Percentiles rank a stretch among this genome's conserved stretches.
Conservation (phyloP, 2,797 vertebrate species). For the Sphenopsis melanotis region DNA sequence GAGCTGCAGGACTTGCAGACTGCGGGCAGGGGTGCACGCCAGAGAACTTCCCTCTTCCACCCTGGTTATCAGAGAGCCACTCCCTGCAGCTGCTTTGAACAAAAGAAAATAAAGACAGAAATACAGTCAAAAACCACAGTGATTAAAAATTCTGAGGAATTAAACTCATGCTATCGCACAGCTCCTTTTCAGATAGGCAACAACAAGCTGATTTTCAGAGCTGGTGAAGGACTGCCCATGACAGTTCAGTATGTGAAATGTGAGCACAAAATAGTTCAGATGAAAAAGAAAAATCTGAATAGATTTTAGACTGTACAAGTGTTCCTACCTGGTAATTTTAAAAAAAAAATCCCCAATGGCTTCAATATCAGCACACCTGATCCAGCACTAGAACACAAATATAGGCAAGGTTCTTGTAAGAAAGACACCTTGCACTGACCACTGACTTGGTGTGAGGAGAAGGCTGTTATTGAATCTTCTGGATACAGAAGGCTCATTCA, state of each 20-base stretch:
- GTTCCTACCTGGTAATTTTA: not conserved
- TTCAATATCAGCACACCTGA: not conserved
- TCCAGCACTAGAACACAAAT: not conserved
- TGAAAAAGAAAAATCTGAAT: not conserved
- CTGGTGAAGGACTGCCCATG: not conserved
- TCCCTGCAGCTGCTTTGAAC: slow-evolving; percentile 19
- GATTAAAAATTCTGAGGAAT: not conserved
- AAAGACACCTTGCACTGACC: not conserved
- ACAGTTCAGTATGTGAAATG: not conserved
- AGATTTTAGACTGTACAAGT: not conserved
- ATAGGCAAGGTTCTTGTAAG: not conserved
- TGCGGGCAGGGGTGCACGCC: slow-evolving; percentile 79
- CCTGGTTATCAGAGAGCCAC: not conserved
- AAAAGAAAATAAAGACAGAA: not conserved
- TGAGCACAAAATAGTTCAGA: not conserved
- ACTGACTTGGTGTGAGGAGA: not conserved
- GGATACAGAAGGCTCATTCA: not conserved
- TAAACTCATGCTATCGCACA: not conserved
- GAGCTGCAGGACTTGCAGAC: slow-evolving; percentile 85
- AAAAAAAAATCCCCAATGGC: not conserved
- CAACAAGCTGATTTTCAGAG: not conserved
- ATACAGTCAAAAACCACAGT: not conserved
- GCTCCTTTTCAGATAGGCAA: not conserved
- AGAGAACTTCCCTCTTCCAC: slow-evolving; percentile 58
- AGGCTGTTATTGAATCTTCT: not conserved